Evolutionary conservation across 2,888 invertebrate genomes (phyloP), one percentile per base, ranked within the genome.

Genomic region (Trissolcus japonicus): DNA sequence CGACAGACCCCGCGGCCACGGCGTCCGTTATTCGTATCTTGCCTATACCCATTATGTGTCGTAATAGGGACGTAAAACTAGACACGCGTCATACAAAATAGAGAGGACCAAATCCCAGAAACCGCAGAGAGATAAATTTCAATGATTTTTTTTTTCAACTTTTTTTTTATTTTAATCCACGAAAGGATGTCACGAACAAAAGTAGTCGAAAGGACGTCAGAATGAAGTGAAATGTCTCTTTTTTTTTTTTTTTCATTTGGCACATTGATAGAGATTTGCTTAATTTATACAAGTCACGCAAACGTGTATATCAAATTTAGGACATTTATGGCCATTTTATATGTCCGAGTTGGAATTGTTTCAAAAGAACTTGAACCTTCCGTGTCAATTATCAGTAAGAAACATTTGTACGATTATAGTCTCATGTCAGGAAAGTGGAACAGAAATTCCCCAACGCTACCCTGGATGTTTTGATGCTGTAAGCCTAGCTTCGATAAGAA

Each of bases 11-110:
- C 69, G 76, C 60, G 83, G 83, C 82, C 41, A 80, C 68, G 63
- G 78, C 63, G 73, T 78, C 84, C 83, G 84, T 84, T 84, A 84
- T 68, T 78, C 76, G 57, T 75, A 51, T 73, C 73, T 53, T 79
- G 71, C 78, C 76, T 80, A n/a, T n/a, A 80, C 75, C 76, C 68
- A 80, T 73, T 75, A 66, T 78, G 53, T 63, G 67, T 73, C 72
- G 77, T 69, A 68, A 74, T 68, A 76, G 61, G 57, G 62, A 69
- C 66, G 54, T 67, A 40, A 71, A 56, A 29, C 51, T 9, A 7
- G 48, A 43, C 35, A 35, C 35, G 35, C 35, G 19, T 19, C 50
- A 56, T 51, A 62, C 48, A 43, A 50, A 43, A 68, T 43, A 68
- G 54, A 68, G 54, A 50, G 62, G 69, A 60, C 57, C 19, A 41